Evolutionary conservation across 1,140 invertebrate species (phyloP), one percentile per base, ranked within the genome.

Genomic region (Diachasma alloeum): DNA sequence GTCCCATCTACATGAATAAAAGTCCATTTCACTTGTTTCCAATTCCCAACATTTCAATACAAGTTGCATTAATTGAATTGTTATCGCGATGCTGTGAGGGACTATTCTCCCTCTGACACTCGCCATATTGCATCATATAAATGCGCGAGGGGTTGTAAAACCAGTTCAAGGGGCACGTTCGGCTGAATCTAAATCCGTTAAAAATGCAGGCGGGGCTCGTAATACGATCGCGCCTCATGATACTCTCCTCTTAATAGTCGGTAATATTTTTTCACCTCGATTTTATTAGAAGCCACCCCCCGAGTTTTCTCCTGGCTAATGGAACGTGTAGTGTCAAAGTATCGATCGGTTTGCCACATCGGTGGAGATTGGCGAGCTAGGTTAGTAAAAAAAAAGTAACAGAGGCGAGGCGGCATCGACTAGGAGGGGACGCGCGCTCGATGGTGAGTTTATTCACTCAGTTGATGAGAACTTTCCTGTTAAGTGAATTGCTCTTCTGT

Each of bases 301-400:
- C 48, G 39, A 42, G 39, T 9, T 42, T 42, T 42, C 39, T 31
- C 36, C n/a, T 69, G 31, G 9, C 24, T 75, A 75, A 75, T 75
- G 74, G 74, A 68, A 69, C 72, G 63, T 69, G 42, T 74, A 19
- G 73, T 48, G 66, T 63, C 42, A 15, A 53, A 53, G 74, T 75
- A 75, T 75, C 74, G 74, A 75, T 76, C 48, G 53, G 15, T 48
- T 59, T 63, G 22, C 46, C 68, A 44, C 37, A 53, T 71, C 31
- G 46, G 48, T 71, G 26, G 68, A 70, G 68, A 76, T 71, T 76
- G 67, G n/a, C 36, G 17, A 71, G 37, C 37, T 76, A 37, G 74
- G 74, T 71, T 46, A 75, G 17, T 19, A 63, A 73, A 63, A 17
- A 8, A 24, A 59, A 22, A 68, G n/a, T 6, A 68, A 68, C 6